Evolutionary conservation across 2,113 vertebrate species (phyloP), one percentile per base, ranked within the genome.

Genomic region (Hassar affinis): DNA sequence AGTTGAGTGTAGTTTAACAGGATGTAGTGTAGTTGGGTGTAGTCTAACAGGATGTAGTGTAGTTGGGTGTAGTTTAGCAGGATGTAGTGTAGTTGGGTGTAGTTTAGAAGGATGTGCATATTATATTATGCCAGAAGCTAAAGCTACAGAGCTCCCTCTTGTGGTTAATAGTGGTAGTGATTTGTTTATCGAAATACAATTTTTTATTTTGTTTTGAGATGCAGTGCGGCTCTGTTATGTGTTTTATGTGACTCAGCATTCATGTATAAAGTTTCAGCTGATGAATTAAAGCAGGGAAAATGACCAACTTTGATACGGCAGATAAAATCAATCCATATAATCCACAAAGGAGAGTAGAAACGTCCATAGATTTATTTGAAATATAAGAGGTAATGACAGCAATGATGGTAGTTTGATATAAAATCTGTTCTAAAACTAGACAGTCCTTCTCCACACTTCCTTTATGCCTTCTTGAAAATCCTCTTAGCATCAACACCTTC

Each of bases 401-500:
- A 35, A 0, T 25, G 51, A 54, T n/a, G n/a, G n/a, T 22, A 52
- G 17, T 20, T 77, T 64, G 2, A 7, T 83, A 20, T 77, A 42
- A 45, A 74, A 9, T 54, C 38, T 59, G 59, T 35, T 66, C 22
- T 45, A 38, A 83, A 64, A 64, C 47, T 27, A 6, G 20, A 35
- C 42, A 15, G 69, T 10, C 17, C 54, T 15, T 52, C 11, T 49
- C 1, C 45, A 45, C 2, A 5, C 51, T 14, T 56, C 38, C 3
- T 80, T 93, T 89, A 98, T 56, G 10, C 81, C 86, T 88, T 96
- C 87, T 98, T 99, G 92, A 98, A 98, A 92, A 96, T 88, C 88
- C 98, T 95, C 90, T 96, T 98, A 76, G 96, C 95, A 52, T 97
- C 93, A 18, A 96, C 94, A 69, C 97, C 97, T 78, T 99, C 96